Evolutionary conservation across 2,113 vertebrate genomes (phyloP).

Genomic region (Hylia prasina): DNA sequence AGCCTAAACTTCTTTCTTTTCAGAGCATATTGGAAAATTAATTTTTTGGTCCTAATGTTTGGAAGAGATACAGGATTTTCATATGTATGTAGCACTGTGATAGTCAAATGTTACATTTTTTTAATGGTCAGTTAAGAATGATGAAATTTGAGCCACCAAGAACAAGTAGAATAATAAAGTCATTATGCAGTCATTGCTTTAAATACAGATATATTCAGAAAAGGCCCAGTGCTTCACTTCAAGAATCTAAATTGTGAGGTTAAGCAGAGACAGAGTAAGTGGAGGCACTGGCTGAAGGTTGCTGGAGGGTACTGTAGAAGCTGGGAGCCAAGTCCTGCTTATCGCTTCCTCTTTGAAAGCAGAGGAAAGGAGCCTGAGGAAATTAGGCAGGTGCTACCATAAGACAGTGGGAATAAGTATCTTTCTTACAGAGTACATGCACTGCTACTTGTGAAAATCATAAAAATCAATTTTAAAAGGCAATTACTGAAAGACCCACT

Average conservation of each 20-base stretch:
- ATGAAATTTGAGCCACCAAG: neutral
- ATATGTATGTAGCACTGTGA: neutral
- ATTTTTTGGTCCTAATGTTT: neutral
- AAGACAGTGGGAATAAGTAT: neutral
- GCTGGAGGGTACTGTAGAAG: neutral
- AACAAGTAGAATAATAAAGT: neutral
- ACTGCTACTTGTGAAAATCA: neutral
- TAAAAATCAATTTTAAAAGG: slow-evolving; percentile 5
- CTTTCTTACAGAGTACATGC: neutral
- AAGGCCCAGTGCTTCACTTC: neutral
- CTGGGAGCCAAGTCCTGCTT: neutral
- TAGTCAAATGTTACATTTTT: neutral
- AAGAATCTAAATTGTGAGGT: neutral
- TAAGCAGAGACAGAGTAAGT: neutral
- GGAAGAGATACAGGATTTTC: neutral
- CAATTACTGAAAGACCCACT: neutral
- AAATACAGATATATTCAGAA: neutral
- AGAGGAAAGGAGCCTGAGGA: neutral
- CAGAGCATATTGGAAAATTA: neutral
- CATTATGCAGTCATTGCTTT: neutral
- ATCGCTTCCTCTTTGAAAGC: neutral
- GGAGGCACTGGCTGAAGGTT: neutral
- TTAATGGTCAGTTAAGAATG: neutral
- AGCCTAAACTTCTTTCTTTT: neutral
- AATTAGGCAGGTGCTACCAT: neutral